Conservation (phyloP, 2,797 vertebrate species). For the Iguana delicatissima region DNA sequence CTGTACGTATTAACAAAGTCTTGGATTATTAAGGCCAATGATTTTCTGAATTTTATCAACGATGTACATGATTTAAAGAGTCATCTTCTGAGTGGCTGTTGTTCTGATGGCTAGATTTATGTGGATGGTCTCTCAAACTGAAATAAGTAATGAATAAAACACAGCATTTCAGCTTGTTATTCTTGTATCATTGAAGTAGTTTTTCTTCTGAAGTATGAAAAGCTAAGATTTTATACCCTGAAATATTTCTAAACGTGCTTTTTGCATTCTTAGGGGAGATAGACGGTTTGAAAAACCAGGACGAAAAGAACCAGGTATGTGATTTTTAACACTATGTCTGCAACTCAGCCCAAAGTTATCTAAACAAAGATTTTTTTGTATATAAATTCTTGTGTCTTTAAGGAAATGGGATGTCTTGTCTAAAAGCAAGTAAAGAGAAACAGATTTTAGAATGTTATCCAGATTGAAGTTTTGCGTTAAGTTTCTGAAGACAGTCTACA, state of each 20-base stretch:
- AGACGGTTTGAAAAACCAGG: conserved; percentile 98
- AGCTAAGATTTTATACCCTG: conserved; percentile 14
- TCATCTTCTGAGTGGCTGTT: neutral
- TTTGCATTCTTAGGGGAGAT: conserved; percentile 89
- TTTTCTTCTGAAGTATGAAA: conserved; percentile 16
- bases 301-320: conserved; percentile 96
- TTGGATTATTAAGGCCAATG: neutral
- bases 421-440: neutral
- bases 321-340: conserved; percentile 58
- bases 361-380: neutral
- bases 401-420: neutral
- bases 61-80: neutral
- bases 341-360: conserved; percentile 9
- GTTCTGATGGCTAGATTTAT: neutral
- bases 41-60: neutral
- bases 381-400: neutral
- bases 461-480: neutral
- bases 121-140: neutral
- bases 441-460: neutral
- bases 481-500: neutral
- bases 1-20: neutral
- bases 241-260: conserved; percentile 68
- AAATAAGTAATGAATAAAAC: neutral
- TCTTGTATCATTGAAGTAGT: neutral
- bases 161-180: neutral